Percentiles rank a stretch among this genome's conserved stretches.
Evolutionary conservation across 2,888 invertebrate species (phyloP).

Genomic region (Hydraecia micacea): DNA sequence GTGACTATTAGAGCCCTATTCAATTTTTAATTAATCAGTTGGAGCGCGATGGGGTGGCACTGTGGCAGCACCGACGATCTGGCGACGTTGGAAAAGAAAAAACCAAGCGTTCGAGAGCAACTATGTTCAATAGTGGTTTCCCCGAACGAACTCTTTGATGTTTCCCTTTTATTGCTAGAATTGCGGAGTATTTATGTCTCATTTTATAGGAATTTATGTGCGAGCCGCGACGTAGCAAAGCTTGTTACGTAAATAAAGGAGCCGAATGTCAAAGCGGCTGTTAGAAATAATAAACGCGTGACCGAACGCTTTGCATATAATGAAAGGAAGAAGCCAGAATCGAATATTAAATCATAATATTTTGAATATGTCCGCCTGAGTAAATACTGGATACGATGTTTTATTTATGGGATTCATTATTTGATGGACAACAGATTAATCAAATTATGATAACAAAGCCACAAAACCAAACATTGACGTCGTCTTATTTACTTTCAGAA

Average conservation of each 20-base stretch:
- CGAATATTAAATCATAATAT: conserved; percentile 68
- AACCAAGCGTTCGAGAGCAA: conserved; percentile 63
- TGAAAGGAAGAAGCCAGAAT: conserved; percentile 75
- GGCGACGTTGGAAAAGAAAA: conserved; percentile 62
- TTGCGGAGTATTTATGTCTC: conserved; percentile 81
- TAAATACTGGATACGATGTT: conserved; percentile 48
- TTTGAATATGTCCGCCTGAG: conserved; percentile 53
- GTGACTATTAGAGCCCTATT: conserved; percentile 84
- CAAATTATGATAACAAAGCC: conserved; percentile 15
- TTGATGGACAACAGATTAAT: conserved; percentile 30
- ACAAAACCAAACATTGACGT: conserved; percentile 10
- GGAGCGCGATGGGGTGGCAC: conserved; percentile 58
- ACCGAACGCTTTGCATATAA: conserved; percentile 72
- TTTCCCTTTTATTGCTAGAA: conserved; percentile 80
- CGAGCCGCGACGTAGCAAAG: conserved; percentile 70
- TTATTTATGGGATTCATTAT: conserved; percentile 47
- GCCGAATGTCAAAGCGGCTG: conserved; percentile 76
- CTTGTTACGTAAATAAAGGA: conserved; percentile 76
- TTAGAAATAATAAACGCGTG: conserved; percentile 78
- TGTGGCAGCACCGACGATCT: conserved; percentile 46
- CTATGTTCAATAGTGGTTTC: conserved; percentile 78
- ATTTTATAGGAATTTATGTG: conserved; percentile 83
- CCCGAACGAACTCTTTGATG: conserved; percentile 82
- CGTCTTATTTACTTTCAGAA: background rate
- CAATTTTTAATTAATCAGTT: conserved; percentile 84